Base-by-base conservation (phyloP, 64 coral and sea anemone genomes). In the Montipora cactus region DNA sequence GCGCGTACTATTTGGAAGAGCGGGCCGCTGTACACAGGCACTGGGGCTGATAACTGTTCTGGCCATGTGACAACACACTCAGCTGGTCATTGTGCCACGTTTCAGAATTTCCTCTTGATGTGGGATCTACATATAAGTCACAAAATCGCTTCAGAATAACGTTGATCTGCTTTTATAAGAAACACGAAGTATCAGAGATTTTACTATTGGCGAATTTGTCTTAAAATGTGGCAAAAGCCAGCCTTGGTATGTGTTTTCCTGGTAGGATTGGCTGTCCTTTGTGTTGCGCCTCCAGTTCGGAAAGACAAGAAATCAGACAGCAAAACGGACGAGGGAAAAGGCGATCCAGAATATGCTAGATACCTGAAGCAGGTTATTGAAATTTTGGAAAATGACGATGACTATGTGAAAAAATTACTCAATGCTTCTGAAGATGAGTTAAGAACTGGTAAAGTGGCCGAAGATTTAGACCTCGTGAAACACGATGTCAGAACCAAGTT, bases 351-450 rank as follows among this genome's bases (percentile, higher is more conserved):
- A 84, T 99, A 99, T 68, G 98, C 95, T 2, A 94, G 92, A 94
- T 99, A 99, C 50, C 84, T 99, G 47, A 99, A 93, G 49, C 98
- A 99, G 91, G 98, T 99, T 47, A 93, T 99, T 78, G 94, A 99
- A 89, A 99, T 99, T 49, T 92, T 99, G 92, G 98, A 99, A 92
- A 90, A 95, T 23, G 98, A 99, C 71, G 98, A 99, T 69, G 89
- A 96, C 21, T 99, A 96, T 64, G 95, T 96, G 48, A 75, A 96
- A 73, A 99, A 89, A 93, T 87, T 99, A 55, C 90, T 96, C 57
- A 99, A 99, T 68, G 98, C 95, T 15, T 95, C 95, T 62, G 98
- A 99, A 21, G 95, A 94, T 0, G 98, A 99, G 64, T 64, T 99
- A 20, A 87, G 95, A 49, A 93, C 92, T 23, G 98, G 98, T 4